These are phyloP conservation scores for Periophthalmus magnuspinnatus DNA, from an alignment of 2,797 vertebrate genomes.

Conservation along the genomic window DNA sequence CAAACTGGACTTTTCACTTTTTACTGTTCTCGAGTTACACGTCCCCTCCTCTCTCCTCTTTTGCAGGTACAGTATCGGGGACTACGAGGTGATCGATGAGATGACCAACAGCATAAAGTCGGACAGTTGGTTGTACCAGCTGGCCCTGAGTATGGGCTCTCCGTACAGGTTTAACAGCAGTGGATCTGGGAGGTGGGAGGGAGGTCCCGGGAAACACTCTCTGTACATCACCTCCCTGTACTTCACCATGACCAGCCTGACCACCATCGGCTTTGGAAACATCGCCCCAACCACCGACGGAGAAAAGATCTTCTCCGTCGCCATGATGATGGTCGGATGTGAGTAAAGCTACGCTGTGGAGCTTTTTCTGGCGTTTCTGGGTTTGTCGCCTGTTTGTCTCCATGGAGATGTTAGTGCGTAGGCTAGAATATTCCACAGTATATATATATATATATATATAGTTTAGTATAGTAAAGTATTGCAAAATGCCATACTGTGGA, in stretches of 20 bases:
- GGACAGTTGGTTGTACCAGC: conserved; percentile 95
- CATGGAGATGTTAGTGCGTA: too few relatives aligned
- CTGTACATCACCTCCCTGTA: conserved; percentile 96
- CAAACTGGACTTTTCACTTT: too few relatives aligned
- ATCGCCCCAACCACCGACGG: conserved; percentile 93
- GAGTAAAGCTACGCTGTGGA: conserved; percentile 68
- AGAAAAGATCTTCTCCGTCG: conserved; percentile 96
- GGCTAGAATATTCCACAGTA: too few relatives aligned
- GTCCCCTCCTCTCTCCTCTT: background rate
- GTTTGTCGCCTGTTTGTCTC: too few relatives aligned
- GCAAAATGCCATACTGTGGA: too few relatives aligned
- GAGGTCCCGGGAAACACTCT: conserved; percentile 91
- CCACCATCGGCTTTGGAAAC: conserved; percentile 95
- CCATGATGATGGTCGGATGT: conserved; percentile 99
- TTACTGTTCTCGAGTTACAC: too few relatives aligned
- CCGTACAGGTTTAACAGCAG: conserved; percentile 88
- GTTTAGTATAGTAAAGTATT: too few relatives aligned
- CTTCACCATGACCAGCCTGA: conserved; percentile 97
- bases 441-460: too few relatives aligned
- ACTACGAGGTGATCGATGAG: conserved; percentile 94
- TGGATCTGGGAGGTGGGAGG: conserved; percentile 90
- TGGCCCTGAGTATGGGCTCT: conserved; percentile 89
- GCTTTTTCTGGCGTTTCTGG: too few relatives aligned
- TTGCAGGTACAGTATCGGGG: conserved; percentile 89
- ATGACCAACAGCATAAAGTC: conserved; percentile 91